These are phyloP conservation scores for Oxyteleia sp. DNA, from an alignment of 2,888 invertebrate species.

Conservation along the genomic window DNA sequence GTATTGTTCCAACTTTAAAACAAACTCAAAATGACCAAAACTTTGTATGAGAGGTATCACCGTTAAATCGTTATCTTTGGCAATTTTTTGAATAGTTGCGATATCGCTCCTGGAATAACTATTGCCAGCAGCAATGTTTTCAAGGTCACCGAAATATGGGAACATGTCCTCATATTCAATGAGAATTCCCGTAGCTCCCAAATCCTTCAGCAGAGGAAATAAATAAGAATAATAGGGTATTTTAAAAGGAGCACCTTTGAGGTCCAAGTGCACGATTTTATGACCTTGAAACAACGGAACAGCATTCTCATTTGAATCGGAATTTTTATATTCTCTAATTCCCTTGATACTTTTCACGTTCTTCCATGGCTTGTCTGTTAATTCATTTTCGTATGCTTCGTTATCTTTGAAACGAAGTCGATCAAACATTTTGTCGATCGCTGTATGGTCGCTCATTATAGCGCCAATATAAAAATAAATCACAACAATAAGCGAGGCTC, in stretches of 20 bases:
- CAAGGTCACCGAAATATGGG: conserved; percentile 90
- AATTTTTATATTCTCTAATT: conserved; percentile 59
- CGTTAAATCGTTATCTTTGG: conserved; percentile 89
- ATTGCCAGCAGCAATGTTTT: conserved; percentile 90
- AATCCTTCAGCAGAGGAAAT: conserved; percentile 89
- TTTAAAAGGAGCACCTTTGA: conserved; percentile 94
- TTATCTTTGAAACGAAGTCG: conserved; percentile 74
- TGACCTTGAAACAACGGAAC: conserved; percentile 86
- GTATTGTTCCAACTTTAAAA: conserved; percentile 91
- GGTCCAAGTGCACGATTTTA: conserved; percentile 93
- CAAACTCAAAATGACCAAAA: conserved; percentile 95
- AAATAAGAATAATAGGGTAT: conserved; percentile 90
- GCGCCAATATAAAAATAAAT: conserved; percentile 84
- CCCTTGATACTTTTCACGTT: conserved; percentile 70
- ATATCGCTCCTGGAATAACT: conserved; percentile 90
- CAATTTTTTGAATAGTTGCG: conserved; percentile 88
- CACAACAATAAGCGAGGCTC: conserved; percentile 12
- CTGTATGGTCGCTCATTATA: conserved; percentile 79
- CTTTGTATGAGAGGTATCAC: conserved; percentile 95
- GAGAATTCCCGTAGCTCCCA: conserved; percentile 93
- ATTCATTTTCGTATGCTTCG: conserved; percentile 73
- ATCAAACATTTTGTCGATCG: conserved; percentile 64
- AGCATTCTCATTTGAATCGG: conserved; percentile 24
- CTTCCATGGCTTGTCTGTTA: conserved; percentile 26
- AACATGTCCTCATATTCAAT: conserved; percentile 97